Evolutionary conservation across 2,888 invertebrate genomes (phyloP), one percentile per base, ranked within the genome.

Genomic region (Opisthograptis luteolata): DNA sequence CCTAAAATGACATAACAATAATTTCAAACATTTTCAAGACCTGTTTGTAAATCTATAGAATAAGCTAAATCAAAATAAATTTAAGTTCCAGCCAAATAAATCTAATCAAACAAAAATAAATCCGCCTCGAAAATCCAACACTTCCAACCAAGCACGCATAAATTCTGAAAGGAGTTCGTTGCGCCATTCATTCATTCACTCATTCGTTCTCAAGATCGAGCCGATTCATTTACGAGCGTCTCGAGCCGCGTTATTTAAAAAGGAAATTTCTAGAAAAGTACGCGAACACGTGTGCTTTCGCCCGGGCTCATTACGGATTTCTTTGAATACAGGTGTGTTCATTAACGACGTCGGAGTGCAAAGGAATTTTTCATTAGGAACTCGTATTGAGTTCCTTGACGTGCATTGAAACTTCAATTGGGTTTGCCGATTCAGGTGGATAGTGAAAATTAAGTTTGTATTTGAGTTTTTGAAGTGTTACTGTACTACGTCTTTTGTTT

Each of bases 321-420:
- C 66, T 63, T 64, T 66, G 66, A 66, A 66, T 66, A 63, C 66
- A 55, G 58, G 60, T 57, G 56, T 54, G 66, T 66, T 66, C 66
- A 66, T 66, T 66, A 66, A 58, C 48, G 58, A 47, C 43, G 49
- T 34, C 43, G 68, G 53, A 68, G 58, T 61, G 68, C 66, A 68
- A 73, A 76, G 82, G 87, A 86, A 88, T 88, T 89, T 89, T 88
- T 87, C 87, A 87, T 89, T 85, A 82, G 70, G 65, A 62, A 59
- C 57, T 67, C 57, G 72, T 73, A 81, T 81, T 78, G 76, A 79
- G 73, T 61, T 65, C 62, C 52, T 40, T 34, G 42, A 15, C 12
- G 41, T 45, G 57, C 58, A 62, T 62, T 58, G 62, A 62, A 55
- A 55, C 34, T 55, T 55, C 45, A 51, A 58, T 58, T 54, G 53